Evolutionary conservation across 53 echinoderm and acorn worm species (phyloP).

Genomic region (Stichopus horrens): DNA sequence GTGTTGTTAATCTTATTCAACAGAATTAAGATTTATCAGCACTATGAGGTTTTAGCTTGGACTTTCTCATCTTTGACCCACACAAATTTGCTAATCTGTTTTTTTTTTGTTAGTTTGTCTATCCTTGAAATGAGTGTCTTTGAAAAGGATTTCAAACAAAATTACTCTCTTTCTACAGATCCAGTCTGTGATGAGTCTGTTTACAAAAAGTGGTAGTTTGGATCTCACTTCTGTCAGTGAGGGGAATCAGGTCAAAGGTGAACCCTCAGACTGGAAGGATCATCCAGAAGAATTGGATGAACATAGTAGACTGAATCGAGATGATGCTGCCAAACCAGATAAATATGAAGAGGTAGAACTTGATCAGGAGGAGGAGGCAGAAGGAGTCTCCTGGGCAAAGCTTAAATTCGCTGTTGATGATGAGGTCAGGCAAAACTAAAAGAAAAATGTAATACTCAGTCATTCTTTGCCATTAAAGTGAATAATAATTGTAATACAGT

Average conservation of each 20-base stretch:
- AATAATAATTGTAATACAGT: too few species aligned
- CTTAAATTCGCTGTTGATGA: conserved; percentile 18
- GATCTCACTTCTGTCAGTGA: conserved; percentile 1
- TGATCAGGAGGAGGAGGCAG: neutral
- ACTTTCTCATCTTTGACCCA: too few species aligned
- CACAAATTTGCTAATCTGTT: too few species aligned
- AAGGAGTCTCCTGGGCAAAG: conserved; percentile 31
- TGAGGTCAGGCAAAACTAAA: neutral
- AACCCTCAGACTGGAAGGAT: neutral
- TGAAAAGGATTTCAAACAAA: too few species aligned
- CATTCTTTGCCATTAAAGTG: too few species aligned
- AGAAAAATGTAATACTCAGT: neutral
- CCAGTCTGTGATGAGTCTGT: conserved; percentile 20
- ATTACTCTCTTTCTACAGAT: neutral
- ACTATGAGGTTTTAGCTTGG: too few species aligned
- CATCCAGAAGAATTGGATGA: neutral
- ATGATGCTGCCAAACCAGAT: neutral
- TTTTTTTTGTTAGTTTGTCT: too few species aligned
- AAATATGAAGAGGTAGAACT: neutral
- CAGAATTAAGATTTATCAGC: too few species aligned
- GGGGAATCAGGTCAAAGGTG: neutral
- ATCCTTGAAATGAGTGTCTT: too few species aligned
- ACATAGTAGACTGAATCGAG: too few species aligned
- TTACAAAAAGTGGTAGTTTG: neutral
- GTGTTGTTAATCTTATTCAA: too few species aligned